Conservation (phyloP, 37 sponge, comb jelly and placozoan species). For the Diacarnus erythraeanus region DNA sequence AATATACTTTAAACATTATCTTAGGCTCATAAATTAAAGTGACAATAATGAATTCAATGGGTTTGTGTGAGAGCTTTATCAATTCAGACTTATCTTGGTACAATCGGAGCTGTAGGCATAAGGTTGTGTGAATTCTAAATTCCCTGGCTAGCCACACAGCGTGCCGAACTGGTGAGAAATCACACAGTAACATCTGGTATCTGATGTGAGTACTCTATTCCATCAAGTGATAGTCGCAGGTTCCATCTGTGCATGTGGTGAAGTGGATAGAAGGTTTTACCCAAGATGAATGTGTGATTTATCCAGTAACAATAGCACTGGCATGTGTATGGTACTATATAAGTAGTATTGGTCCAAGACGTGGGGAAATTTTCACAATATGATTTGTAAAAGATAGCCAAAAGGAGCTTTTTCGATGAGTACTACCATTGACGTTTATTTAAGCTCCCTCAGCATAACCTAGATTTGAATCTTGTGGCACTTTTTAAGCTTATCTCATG, state of each 20-base stretch:
- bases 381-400: constrained; percentile 11
- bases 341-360: neutral
- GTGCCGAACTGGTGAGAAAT: too few species aligned
- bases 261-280: neutral
- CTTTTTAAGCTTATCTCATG: neutral
- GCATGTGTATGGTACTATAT: neutral
- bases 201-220: neutral
- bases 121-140: too few species aligned
- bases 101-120: too few species aligned
- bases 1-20: too few species aligned
- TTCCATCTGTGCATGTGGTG: neutral
- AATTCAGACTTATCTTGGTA: too few species aligned
- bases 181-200: neutral
- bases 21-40: too few species aligned
- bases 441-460: neutral
- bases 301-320: neutral
- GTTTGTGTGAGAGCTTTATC: too few species aligned
- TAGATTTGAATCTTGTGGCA: neutral
- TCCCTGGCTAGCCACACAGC: too few species aligned
- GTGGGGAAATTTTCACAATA: constrained; percentile 7
- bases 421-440: neutral
- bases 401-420: neutral
- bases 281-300: neutral
- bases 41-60: too few species aligned
- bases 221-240: neutral